Evolutionary conservation across 2,888 invertebrate species (phyloP).

Genomic region (Pocota personata): DNA sequence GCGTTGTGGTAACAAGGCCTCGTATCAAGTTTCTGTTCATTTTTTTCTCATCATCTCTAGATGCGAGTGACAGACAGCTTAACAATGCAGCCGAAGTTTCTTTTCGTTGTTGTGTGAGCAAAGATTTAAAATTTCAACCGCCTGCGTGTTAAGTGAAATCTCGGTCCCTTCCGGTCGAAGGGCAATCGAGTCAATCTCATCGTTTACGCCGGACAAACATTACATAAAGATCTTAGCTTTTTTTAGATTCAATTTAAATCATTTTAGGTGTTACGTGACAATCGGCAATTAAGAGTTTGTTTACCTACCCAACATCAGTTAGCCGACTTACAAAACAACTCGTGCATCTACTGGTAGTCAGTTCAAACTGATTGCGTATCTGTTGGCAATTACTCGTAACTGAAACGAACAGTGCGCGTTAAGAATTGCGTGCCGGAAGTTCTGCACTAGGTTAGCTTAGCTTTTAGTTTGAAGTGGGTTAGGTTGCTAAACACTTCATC

Average conservation of each 20-base stretch:
- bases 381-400: conserved; percentile 26
- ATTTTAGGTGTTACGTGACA: background rate
- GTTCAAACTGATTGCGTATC: conserved; percentile 31
- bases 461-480: conserved; percentile 39
- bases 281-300: conserved; percentile 31
- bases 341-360: conserved; percentile 49
- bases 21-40: background rate
- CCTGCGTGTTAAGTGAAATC: background rate
- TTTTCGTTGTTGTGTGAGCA: background rate
- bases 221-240: conserved; percentile 8
- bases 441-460: conserved; percentile 24
- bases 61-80: conserved; percentile 23
- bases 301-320: conserved; percentile 15
- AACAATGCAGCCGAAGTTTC: conserved; percentile 15
- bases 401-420: conserved; percentile 3
- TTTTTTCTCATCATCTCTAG: conserved; percentile 7
- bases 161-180: conserved; percentile 13
- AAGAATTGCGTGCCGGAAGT: conserved; percentile 58
- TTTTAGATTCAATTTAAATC: background rate
- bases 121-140: background rate
- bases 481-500: conserved; percentile 29
- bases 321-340: conserved; percentile 59
- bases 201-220: background rate
- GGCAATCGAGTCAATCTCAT: background rate
- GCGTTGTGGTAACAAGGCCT: conserved; percentile 27